Evolutionary conservation across 2,113 vertebrate genomes (phyloP), one percentile per base, ranked within the genome.

Genomic region (Ceyx cyanopectus): DNA sequence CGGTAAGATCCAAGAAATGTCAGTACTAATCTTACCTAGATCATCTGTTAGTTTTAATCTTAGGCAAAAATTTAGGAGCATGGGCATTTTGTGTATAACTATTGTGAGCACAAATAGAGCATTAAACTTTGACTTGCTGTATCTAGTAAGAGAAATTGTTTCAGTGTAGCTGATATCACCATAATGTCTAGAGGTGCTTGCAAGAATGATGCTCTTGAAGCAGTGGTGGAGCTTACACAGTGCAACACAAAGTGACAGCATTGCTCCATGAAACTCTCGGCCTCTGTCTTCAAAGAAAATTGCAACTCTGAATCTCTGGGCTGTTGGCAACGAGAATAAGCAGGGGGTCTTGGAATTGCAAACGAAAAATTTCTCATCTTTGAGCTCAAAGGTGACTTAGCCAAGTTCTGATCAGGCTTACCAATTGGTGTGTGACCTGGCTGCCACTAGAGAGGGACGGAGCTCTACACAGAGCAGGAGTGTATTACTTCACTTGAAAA

Each of bases 401-500:
- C 45, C 16, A 45, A 78, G 45, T 48, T 46, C 0, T 2, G 51
- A 70, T 60, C 79, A 22, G 23, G n/a, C 24, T 89, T 84, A 46
- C 45, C 27, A 16, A 16, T 8, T 90, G 87, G 32, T 73, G 9
- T 85, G 84, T 93, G 94, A 89, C 83, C 81, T 72, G 29, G 58
- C 84, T 90, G 63, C 89, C 81, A 53, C 87, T 85, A 63, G 84
- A 92, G 91, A 93, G 87, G 91, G 91, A 93, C 43, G 62, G 67
- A 91, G 67, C 84, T 89, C 74, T 81, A 1, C 12, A 60, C n/a
- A 34, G 66, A 76, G 45, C 30, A 68, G 66, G 69, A 66, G 24
- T 66, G 41, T 5, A 3, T 62, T 80, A 15, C 29, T 67, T 50
- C 12, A 50, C 48, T 50, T 23, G 48, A 50, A 50, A 50, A 24